phyloP scores from a whole-genome alignment of 2,888 invertebrate species.

The Drosophila meridionalis region DNA sequence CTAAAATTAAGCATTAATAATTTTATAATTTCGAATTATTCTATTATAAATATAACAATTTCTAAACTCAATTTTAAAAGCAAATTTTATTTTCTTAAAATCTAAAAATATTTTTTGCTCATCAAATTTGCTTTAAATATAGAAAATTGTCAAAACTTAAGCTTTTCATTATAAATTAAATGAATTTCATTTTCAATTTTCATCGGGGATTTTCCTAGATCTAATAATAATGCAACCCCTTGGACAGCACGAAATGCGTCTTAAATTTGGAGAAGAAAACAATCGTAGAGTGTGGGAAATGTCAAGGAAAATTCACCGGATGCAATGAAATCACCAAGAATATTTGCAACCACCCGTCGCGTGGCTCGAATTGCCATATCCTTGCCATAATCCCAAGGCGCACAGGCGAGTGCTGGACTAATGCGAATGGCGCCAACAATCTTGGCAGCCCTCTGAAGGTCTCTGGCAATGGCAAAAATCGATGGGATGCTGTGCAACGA shows the following conservation, averaged over 20 bases:
- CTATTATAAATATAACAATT: neutral
- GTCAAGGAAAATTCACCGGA: conserved; percentile 42
- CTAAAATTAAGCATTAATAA: neutral
- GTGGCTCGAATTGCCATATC: conserved; percentile 13
- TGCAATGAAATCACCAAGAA: conserved; percentile 55
- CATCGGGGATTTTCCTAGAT: neutral
- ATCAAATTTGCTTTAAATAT: neutral
- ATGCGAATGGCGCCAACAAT: conserved; percentile 45
- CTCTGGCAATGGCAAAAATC: conserved; percentile 58
- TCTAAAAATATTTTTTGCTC: conserved; percentile 9
- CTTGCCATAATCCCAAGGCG: conserved; percentile 43
- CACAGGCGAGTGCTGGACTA: conserved; percentile 6
- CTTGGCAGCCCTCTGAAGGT: conserved; percentile 33
- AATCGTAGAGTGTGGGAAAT: conserved; percentile 10
- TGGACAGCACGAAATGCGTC: conserved; percentile 26
- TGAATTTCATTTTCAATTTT: neutral
- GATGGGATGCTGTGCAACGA: conserved; percentile 36
- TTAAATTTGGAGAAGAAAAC: conserved; percentile 12
- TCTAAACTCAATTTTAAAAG: neutral
- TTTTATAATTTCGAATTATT: neutral
- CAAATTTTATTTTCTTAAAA: neutral
- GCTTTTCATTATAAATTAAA: neutral
- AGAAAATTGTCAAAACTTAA: conserved; percentile 1
- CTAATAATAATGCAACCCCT: conserved; percentile 29
- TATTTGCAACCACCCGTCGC: conserved; percentile 68